Evolutionary conservation across 2,113 vertebrate species (phyloP), one percentile per base, ranked within the genome.

Genomic region (Terrapene triunguis): DNA sequence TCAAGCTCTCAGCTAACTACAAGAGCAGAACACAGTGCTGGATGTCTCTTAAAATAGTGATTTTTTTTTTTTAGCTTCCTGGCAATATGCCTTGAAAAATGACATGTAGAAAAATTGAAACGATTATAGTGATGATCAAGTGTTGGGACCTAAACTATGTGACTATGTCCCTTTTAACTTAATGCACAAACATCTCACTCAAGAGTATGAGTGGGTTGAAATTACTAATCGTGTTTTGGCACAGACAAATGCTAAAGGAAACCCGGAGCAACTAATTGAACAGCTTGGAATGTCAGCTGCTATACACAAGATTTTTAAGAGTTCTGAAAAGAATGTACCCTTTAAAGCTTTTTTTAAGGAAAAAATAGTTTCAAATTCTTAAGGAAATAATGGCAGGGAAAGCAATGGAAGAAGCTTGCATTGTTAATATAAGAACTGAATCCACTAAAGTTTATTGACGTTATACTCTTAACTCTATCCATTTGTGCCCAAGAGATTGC

Each of bases 221-320:
- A 96, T 57, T 97, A 97, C 96, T 97, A 97, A 97, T 95, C 93
- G 11, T 93, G 90, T 98, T 96, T 97, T 98, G 97, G 95, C 97
- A 97, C 88, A 94, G 93, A 65, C n/a, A 87, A 96, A 93, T 96
- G 96, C 93, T 95, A 98, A 97, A 97, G 96, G 93, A 95, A 98
- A 96, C 93, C 95, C 94, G 94, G 90, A 95, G 92, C 93, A 95
- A 98, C 95, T 96, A 96, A 97, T 96, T 95, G 95, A 97, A 97
- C 97, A 97, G 97, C 96, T 97, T 97, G 97, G 94, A 97, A 97
- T 97, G 97, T 97, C 97, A 98, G 95, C 96, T 97, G 97, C 96
- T 96, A 84, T 85, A 97, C 87, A 88, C 69, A 94, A 90, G 89
- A 93, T 97, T 89, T 91, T 97, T 95, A 92, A 91, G 93, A 93